Evolutionary conservation across 2,888 invertebrate species (phyloP), one percentile per base, ranked within the genome.

Genomic region (Drosophila paranaensis): DNA sequence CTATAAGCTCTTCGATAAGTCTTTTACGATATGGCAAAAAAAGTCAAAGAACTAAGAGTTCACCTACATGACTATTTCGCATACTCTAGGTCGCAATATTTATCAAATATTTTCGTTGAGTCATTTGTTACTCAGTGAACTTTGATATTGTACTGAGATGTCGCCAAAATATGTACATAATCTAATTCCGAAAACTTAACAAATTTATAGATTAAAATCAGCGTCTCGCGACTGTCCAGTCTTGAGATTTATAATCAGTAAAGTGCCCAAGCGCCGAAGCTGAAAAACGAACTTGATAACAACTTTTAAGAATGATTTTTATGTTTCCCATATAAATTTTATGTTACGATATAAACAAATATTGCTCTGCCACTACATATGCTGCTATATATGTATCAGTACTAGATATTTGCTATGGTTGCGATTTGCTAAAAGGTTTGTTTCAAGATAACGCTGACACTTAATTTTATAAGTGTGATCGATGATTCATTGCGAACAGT

Each of bases 1-100:
- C 61, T 25, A 61, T 76, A 56, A 79, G 76, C 53, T 64, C 37
- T 74, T 48, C 80, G 76, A 79, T 77, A 77, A 77, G 71, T 77
- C 57, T 16, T 80, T 80, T 66, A 71, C 71, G 71, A 61, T 71
- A 53, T 39, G 1, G 14, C 20, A 56, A 27, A 14, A 37, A 20
- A 33, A 43, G 9, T 1, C 11, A 3, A 45, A 35, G n/a, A 33
- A 25, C 8, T 33, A 2, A 33, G 40, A 27, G n/a, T 33, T 13
- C 30, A 39, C 20, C 9, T 16, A 58, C 30, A 2, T 14, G 5
- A 45, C 2, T 27, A 20, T 35, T 57, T 54, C 14, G 25, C 48
- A 43, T 46, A 20, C 20, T 20, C 20, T 20, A 46, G 25, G 11
- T 45, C 37, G 9, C n/a, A 11, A 13, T 16, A n/a, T 42, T 55